phyloP scores from a whole-genome alignment of 2,888 invertebrate species.

The Eupithecia exiguata region DNA sequence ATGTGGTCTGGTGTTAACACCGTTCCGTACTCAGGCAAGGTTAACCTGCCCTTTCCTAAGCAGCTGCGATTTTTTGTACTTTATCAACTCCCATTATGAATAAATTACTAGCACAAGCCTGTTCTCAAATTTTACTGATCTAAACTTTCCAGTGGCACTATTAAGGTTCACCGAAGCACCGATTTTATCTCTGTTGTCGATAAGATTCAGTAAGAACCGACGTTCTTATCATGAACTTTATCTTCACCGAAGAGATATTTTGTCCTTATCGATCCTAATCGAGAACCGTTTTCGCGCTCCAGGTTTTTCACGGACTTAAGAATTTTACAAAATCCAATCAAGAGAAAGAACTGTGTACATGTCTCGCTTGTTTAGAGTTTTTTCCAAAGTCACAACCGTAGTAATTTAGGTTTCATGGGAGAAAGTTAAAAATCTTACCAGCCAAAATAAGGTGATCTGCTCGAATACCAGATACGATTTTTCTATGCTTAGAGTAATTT shows the following conservation, averaged over 20 bases:
- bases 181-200: neutral
- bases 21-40: neutral
- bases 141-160: neutral
- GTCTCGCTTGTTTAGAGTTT: neutral
- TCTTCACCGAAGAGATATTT: no score
- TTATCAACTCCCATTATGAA: neutral
- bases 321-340: neutral
- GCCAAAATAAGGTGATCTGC: slow-evolving; percentile 4
- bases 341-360: no score
- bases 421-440: neutral
- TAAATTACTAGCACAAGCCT: neutral
- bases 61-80: neutral
- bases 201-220: neutral
- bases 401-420: neutral
- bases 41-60: neutral
- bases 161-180: neutral
- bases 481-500: neutral
- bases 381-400: slow-evolving; percentile 2
- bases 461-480: slow-evolving; percentile 2
- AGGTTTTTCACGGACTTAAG: neutral
- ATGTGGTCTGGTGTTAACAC: neutral
- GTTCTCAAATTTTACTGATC: neutral
- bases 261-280: neutral
- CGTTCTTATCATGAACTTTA: neutral
- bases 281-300: neutral